Base-by-base conservation (phyloP, 2,888 invertebrate genomes). In the Hyppa rectilinea region DNA sequence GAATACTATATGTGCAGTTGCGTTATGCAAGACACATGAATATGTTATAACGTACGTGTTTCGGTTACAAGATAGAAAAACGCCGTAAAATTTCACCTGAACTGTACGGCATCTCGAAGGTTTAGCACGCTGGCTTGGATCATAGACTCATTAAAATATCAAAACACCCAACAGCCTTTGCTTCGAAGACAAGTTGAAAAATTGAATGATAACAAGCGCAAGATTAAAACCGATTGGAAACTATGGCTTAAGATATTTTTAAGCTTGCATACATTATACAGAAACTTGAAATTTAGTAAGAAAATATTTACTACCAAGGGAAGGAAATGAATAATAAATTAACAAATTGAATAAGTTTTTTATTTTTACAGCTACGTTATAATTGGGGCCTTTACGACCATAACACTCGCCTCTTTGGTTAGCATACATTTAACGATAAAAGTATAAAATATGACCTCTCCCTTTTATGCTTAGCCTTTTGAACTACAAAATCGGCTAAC, bases 41-140 rank as follows among this genome's bases (percentile, higher is more conserved):
- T 90, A 87, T 86, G 79, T 83, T 88, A 86, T 82, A 71, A 80
- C 59, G 62, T 71, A 88, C 89, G 90, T 90, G 90, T 79, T 84
- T 79, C 70, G 88, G 70, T 82, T 89, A 59, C 70, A 34, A 45
- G 45, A 83, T 49, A 78, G 67, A 81, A 81, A 79, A 75, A 23
- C 31, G 43, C 55, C 49, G 69, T 82, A 65, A 69, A 80, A 81
- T 73, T 77, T 71, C 69, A 83, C 77, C 62, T 75, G 52, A 61
- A 59, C 40, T 56, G 52, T 23, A 56, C 26, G 53, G 36, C 29
- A 66, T 71, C 70, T 63, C 29, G 66, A 34, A 45, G 49, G 29
- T 47, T 73, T 76, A 75, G 47, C 50, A 43, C 38, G 45, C 58
- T 60, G 61, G 34, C 52, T 26, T 29, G 71, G 49, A 70, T 63